Evolutionary conservation across 2,797 vertebrate species (phyloP), one percentile per base, ranked within the genome.

Genomic region (Poecile montanus): DNA sequence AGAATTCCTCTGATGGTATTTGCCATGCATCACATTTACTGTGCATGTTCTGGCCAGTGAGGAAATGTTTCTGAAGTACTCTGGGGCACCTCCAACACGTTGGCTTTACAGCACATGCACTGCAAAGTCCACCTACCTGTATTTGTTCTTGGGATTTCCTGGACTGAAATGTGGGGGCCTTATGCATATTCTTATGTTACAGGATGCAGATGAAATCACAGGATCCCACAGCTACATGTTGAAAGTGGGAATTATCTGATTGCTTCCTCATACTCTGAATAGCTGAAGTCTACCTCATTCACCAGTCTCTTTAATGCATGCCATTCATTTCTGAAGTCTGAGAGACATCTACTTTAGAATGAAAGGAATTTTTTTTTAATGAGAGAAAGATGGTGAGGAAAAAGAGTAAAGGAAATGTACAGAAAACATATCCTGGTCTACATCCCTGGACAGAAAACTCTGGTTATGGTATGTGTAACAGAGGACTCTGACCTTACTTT

Each of bases 301-400:
- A 71, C 16, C 50, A 51, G 0, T 73, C 79, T 71, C 74, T 85
- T 95, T 77, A 53, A 67, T 54, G 61, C 27, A 5, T 71, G 79
- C 76, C 73, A 45, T 71, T 87, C 30, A 68, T 85, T 91, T 92
- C 75, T 89, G 63, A 81, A 85, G 62, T 60, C 74, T 60, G 45
- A 71, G 40, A 73, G 48, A 50, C 36, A 70, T 81, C 58, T 94
- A 57, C 73, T 34, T 82, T 81, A 92, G 57, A 74, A 89, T 34
- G 51, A 88, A 91, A 76, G 42, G 80, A 70, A 36, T 70, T 63
- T 85, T 32, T 32, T 70, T 34, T 23, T 27, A 40, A n/a, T 44
- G 34, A 70, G 29, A 26, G 51, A 7, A 45, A 75, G 90, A 38
- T 23, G 10, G 11, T 54, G 47, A 65, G 47, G 14, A 25, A 86